Conservation (phyloP, 2,888 invertebrate species). For the Amiota minor region DNA sequence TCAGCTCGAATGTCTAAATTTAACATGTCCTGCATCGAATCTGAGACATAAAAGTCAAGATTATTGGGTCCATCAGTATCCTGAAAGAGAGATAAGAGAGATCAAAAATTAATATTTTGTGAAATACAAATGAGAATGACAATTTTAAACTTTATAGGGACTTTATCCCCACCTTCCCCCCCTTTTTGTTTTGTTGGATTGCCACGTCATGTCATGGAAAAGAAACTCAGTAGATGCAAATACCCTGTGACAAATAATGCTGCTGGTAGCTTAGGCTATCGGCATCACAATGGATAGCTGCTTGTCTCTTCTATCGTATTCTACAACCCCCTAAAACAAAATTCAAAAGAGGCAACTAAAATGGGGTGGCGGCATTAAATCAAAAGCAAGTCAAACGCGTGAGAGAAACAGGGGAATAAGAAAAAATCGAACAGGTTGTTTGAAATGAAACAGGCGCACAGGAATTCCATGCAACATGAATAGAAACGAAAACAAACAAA, state of each 20-base stretch:
- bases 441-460: conserved; percentile 34
- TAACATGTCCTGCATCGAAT: conserved; percentile 90
- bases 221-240: no score
- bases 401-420: conserved; percentile 10
- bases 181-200: no score
- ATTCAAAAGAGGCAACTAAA: background rate
- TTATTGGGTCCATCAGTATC: conserved; percentile 76
- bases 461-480: background rate
- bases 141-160: no score
- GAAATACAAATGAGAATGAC: background rate
- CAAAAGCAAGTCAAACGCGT: background rate
- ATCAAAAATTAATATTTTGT: background rate
- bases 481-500: conserved; percentile 4
- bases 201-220: no score
- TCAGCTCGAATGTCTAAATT: conserved; percentile 92
- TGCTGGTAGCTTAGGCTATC: no score
- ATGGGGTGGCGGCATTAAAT: background rate
- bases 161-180: no score
- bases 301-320: no score
- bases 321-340: no score
- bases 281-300: no score
- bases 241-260: no score
- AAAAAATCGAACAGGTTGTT: conserved; percentile 41
- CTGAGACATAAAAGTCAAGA: conserved; percentile 79
- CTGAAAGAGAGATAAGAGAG: conserved; percentile 69